These are phyloP conservation scores for Phylloscopus trochilus DNA, from an alignment of 2,113 vertebrate genomes.

Conservation along the genomic window DNA sequence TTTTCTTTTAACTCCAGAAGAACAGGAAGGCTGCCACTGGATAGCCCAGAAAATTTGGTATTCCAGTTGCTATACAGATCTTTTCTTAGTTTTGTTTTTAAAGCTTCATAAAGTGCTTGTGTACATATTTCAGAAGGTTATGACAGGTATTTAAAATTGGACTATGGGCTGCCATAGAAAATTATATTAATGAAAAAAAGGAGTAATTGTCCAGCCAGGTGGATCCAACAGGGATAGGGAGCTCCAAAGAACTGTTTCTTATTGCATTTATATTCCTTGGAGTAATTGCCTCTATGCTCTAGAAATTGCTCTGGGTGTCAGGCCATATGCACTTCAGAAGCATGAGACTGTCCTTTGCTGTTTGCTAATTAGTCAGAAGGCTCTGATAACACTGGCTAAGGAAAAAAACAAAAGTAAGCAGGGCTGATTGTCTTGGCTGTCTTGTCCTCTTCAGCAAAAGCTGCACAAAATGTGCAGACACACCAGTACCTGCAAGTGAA, in stretches of 20 bases:
- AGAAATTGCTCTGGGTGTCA: not conserved
- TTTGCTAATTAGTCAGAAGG: not conserved
- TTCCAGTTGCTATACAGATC: not conserved
- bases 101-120: not conserved
- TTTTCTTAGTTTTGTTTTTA: not conserved
- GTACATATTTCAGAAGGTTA: not conserved
- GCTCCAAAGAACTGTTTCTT: not conserved
- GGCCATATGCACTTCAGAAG: not conserved
- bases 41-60: fast-evolving
- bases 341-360: not conserved
- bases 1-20: not conserved
- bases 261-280: not conserved
- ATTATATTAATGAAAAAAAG: not conserved
- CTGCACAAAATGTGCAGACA: not conserved
- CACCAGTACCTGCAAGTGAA: fast-evolving
- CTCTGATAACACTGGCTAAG: not conserved
- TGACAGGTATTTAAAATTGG: not conserved
- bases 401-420: not conserved
- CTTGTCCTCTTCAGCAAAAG: not conserved
- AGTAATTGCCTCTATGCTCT: not conserved
- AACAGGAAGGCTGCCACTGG: not conserved
- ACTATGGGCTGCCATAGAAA: not conserved
- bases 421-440: not conserved
- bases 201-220: not conserved
- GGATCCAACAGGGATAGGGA: not conserved